Base-by-base conservation (phyloP, 2,888 invertebrate species). In the Acanthopleura granulata region DNA sequence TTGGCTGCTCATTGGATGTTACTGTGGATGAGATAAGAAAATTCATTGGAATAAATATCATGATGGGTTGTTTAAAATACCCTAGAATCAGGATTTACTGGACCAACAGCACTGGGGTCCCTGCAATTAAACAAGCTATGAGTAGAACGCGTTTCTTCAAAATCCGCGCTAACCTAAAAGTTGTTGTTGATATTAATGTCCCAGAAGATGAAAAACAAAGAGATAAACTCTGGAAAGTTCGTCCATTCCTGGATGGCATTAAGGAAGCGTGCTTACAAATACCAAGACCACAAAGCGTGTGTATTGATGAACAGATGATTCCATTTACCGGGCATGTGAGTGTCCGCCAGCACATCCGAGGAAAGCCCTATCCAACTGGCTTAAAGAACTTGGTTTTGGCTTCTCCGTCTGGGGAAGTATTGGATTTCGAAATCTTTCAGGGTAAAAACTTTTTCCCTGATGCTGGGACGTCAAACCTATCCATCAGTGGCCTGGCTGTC, bases 261-360 rank as follows among this genome's bases (percentile, higher is more conserved):
- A 6, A 14, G 18, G 0, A 71, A 49, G 18, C 22, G 16, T 71
- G 71, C 22, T 22, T 40, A 16, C 12, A 0, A 40, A 15, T 71
- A 40, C 14, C 30, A 6, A 71, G 30, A 49, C 22, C 30, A 40
- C 11, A 29, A 71, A 71, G 12, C 14, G 12, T 71, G 0, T 71
- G 73, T 25, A 61, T 72, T 22, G 57, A 72, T 25, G 62, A 72
- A 72, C 73, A 72, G 29, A 72, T 72, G 73, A 50, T 72, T 9
- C 73, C 57, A 0, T 72, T 72, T 61, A 72, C 73, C 9, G 73
- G 57, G 22, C 22, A 50, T 27, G 30, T 30, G 22, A 27, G 49
- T 61, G 57, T 57, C 51, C 6, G 73, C 9, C 73, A 72, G 25
- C 49, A 61, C 25, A 49, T 72, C n/a, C 57, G 29, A 0, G 49